Conservation (phyloP, 2,888 invertebrate genomes). For the Drosophila eohydei region DNA sequence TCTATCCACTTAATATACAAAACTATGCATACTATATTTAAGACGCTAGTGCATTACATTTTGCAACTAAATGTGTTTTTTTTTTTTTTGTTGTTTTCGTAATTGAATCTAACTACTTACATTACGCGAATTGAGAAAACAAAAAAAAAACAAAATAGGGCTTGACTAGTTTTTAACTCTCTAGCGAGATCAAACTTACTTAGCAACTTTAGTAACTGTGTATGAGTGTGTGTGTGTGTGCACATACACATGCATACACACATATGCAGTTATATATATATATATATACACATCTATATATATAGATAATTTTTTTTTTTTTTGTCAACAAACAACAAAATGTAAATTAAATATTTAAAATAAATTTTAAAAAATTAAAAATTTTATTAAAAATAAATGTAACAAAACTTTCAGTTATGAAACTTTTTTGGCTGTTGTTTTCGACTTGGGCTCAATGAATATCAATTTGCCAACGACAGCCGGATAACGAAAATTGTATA, state of each 20-base stretch:
- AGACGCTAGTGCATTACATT: conserved; percentile 45
- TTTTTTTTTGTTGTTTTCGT: conserved; percentile 61
- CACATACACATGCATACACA: neutral
- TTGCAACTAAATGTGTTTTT: conserved; percentile 42
- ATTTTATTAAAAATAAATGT: conserved; percentile 78
- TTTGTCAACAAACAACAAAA: conserved; percentile 43
- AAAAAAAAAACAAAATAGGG: conserved; percentile 20
- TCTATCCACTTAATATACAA: conserved; percentile 30
- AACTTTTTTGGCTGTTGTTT: conserved; percentile 1
- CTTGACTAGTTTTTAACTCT: conserved; percentile 40
- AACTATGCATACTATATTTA: conserved; percentile 41
- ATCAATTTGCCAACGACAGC: conserved; percentile 60
- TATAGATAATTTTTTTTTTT: conserved; percentile 57
- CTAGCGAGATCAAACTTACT: conserved; percentile 11
- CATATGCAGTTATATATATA: conserved; percentile 5
- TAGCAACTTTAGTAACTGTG: conserved; percentile 12
- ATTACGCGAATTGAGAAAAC: conserved; percentile 38
- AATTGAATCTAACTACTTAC: conserved; percentile 51
- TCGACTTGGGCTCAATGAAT: conserved; percentile 61
- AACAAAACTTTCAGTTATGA: conserved; percentile 50
- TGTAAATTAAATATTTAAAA: conserved; percentile 73
- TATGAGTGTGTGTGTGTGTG: neutral
- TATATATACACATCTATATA: conserved; percentile 17
- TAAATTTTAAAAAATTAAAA: conserved; percentile 62
- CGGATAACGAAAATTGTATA: conserved; percentile 24